Percentiles rank a stretch among this genome's conserved stretches.
Conservation (phyloP, 2,888 invertebrate species). For the Leptopilina myrica region DNA sequence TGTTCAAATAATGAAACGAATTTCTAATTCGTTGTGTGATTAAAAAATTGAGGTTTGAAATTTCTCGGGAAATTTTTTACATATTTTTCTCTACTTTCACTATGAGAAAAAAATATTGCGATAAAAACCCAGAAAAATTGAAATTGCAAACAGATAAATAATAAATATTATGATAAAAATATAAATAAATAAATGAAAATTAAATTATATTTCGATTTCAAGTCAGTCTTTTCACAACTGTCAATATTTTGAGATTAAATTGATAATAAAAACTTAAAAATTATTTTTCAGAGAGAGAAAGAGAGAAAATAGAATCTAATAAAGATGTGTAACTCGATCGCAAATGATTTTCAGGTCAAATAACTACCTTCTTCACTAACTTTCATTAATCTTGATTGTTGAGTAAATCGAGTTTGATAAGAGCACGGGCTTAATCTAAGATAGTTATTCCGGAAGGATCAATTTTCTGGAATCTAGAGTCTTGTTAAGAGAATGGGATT, state of each 20-base stretch:
- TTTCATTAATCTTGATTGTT: slow-evolving; percentile 33
- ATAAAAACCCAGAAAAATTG: too few species aligned
- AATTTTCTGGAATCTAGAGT: background rate
- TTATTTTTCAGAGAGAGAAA: too few species aligned
- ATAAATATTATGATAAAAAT: too few species aligned
- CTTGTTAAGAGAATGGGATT: background rate
- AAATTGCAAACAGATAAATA: too few species aligned
- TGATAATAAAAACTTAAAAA: background rate
- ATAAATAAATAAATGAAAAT: too few species aligned
- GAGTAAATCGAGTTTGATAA: slow-evolving; percentile 1
- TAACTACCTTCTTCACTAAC: background rate
- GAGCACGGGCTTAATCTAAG: slow-evolving; percentile 10
- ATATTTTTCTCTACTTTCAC: too few species aligned
- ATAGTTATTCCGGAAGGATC: slow-evolving; percentile 11
- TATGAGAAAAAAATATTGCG: too few species aligned
- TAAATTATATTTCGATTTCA: too few species aligned
- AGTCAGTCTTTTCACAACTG: background rate
- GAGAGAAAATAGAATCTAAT: too few species aligned
- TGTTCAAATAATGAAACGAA: background rate
- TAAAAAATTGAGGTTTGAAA: too few species aligned
- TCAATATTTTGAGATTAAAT: background rate
- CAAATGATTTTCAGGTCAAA: slow-evolving; percentile 20
- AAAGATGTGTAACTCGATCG: slow-evolving; percentile 7
- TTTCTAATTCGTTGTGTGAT: background rate
- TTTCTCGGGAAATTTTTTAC: too few species aligned